Percentiles rank a stretch among this genome's conserved stretches.
Conservation (phyloP, 2,888 invertebrate genomes). For the Cataglyphis albicans region DNA sequence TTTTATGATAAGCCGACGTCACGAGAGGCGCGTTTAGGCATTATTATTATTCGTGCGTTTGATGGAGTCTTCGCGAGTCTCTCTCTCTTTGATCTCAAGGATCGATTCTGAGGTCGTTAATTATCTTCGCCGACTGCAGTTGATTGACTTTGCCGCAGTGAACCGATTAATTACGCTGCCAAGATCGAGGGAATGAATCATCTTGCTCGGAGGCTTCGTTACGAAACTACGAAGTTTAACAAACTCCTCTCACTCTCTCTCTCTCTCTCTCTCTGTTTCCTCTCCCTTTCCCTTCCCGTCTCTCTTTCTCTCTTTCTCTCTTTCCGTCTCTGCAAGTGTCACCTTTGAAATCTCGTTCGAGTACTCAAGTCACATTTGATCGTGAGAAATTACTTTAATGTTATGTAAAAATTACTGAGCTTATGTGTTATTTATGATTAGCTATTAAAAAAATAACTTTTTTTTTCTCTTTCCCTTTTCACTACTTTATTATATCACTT, state of each 20-base stretch:
- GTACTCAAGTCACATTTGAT: constrained; percentile 30
- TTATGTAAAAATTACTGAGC: background rate
- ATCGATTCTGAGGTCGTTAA: constrained; percentile 55
- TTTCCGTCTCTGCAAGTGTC: constrained; percentile 12
- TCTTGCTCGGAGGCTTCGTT: constrained; percentile 53
- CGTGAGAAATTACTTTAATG: background rate
- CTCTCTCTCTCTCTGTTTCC: background rate
- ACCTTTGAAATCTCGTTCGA: constrained; percentile 24
- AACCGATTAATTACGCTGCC: constrained; percentile 58
- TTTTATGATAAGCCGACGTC: constrained; percentile 49
- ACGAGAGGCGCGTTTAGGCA: constrained; percentile 46
- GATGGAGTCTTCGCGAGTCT: constrained; percentile 48
- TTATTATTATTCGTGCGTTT: constrained; percentile 54
- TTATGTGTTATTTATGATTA: constrained; percentile 6
- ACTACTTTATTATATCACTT: background rate
- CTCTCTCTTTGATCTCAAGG: constrained; percentile 49
- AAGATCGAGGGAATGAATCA: constrained; percentile 57
- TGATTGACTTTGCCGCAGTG: constrained; percentile 56
- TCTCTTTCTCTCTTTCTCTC: background rate
- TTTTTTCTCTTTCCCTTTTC: background rate
- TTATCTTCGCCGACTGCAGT: constrained; percentile 53
- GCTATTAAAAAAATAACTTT: background rate
- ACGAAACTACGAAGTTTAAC: constrained; percentile 54
- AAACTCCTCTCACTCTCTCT: constrained; percentile 30
- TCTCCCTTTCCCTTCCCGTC: background rate